Evolutionary conservation across 2,888 invertebrate species (phyloP).

Genomic region (Catocala nupta): DNA sequence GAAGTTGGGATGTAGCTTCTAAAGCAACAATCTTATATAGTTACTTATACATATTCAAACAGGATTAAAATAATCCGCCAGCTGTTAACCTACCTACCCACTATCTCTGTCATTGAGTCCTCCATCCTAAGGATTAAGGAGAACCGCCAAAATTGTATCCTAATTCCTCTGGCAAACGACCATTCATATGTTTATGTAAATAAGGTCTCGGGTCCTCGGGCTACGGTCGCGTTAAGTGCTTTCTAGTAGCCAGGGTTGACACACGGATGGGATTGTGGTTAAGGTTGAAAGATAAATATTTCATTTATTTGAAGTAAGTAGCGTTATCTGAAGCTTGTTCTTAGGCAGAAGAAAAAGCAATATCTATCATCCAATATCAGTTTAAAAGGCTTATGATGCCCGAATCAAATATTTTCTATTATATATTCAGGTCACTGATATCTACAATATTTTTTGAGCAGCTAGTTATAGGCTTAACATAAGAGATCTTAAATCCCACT

Average conservation of each 20-base stretch:
- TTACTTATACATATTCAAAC: neutral
- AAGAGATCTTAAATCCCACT: too few relatives aligned
- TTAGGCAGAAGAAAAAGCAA: too few relatives aligned
- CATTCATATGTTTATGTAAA: slow-evolving; percentile 56
- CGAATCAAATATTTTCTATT: too few relatives aligned
- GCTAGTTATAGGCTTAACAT: too few relatives aligned
- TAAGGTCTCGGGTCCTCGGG: slow-evolving; percentile 35
- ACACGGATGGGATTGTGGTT: neutral
- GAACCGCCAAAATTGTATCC: slow-evolving; percentile 48
- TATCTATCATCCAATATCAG: too few relatives aligned
- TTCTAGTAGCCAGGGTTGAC: slow-evolving; percentile 36
- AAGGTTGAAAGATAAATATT: neutral
- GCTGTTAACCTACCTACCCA: slow-evolving; percentile 1
- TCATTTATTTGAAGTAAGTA: too few relatives aligned
- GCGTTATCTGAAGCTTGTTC: too few relatives aligned
- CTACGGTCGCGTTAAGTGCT: slow-evolving; percentile 46
- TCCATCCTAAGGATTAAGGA: slow-evolving; percentile 37
- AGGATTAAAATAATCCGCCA: neutral
- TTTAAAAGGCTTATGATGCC: too few relatives aligned
- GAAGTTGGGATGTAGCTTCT: too few relatives aligned
- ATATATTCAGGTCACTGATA: too few relatives aligned
- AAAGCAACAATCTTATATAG: neutral
- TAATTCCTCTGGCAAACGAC: slow-evolving; percentile 48
- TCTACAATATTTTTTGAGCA: too few relatives aligned
- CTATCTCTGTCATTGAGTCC: slow-evolving; percentile 15